phyloP scores from a whole-genome alignment of 1,140 invertebrate species.

The Cataglyphis hispanica region DNA sequence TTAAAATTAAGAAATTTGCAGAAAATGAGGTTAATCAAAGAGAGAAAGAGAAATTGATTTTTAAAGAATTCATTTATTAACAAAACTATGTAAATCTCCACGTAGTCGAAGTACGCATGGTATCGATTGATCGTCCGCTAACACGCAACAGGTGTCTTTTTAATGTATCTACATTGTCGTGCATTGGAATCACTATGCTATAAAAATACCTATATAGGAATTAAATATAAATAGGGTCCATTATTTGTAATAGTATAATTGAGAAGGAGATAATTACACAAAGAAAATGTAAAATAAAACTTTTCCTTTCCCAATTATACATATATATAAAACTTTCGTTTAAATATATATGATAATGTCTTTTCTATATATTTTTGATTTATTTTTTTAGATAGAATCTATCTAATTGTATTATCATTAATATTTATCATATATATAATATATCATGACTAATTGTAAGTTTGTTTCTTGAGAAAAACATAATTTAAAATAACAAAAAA shows the following conservation, averaged over 20 bases:
- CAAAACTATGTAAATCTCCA: not conserved
- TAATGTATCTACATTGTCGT: slow-evolving; percentile 19
- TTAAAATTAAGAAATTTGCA: too few relatives aligned
- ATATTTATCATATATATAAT: not conserved
- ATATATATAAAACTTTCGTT: not conserved
- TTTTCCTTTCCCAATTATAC: too few relatives aligned
- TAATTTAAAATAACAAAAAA: not conserved
- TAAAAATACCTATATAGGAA: not conserved
- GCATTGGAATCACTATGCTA: slow-evolving; percentile 26
- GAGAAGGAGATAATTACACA: not conserved
- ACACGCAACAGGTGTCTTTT: slow-evolving; percentile 53
- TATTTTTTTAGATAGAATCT: too few relatives aligned
- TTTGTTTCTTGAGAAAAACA: not conserved
- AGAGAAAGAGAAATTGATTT: too few relatives aligned
- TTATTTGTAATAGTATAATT: not conserved
- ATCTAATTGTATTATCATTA: too few relatives aligned
- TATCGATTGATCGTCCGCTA: slow-evolving; percentile 31
- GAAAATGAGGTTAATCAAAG: too few relatives aligned
- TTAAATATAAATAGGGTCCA: not conserved
- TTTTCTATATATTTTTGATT: too few relatives aligned
- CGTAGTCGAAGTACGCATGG: slow-evolving; percentile 2
- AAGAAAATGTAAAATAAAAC: not conserved
- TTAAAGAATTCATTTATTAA: not conserved
- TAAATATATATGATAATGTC: too few relatives aligned
- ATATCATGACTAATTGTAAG: not conserved